These are phyloP conservation scores for Diachasmimorpha longicaudata DNA, from an alignment of 1,140 invertebrate species.

Conservation along the genomic window DNA sequence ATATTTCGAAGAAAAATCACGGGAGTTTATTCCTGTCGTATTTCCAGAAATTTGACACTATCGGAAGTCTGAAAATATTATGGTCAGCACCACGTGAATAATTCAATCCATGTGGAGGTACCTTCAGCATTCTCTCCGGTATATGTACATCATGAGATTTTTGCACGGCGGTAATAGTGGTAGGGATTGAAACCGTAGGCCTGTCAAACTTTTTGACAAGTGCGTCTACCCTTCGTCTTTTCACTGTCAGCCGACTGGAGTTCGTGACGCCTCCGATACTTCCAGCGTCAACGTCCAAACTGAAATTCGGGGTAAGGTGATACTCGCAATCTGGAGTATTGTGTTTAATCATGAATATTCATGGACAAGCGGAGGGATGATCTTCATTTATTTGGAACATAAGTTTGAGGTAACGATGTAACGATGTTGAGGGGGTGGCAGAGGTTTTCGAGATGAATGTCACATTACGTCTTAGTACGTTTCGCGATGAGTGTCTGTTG, in stretches of 20 bases:
- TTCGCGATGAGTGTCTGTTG: neutral
- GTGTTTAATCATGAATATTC: neutral
- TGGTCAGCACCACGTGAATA: neutral
- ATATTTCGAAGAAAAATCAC: too few relatives aligned
- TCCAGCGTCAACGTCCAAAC: neutral
- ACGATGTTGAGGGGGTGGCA: neutral
- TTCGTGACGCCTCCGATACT: neutral
- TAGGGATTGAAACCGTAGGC: neutral
- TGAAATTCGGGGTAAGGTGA: neutral
- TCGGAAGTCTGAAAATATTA: too few relatives aligned
- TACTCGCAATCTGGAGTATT: neutral
- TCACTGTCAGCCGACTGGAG: neutral
- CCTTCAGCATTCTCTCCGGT: neutral
- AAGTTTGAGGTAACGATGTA: neutral
- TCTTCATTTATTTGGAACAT: neutral
- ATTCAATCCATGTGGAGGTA: neutral
- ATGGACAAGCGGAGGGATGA: neutral
- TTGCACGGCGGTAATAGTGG: neutral
- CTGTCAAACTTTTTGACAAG: neutral
- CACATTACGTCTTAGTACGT: neutral
- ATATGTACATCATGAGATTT: neutral
- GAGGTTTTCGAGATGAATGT: neutral
- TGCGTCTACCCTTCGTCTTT: neutral
- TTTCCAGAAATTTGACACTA: too few relatives aligned
- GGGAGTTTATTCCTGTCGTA: too few relatives aligned